A percentile compares a stretch with the other conserved stretches of the same genome.
Conservation (phyloP, 2,797 vertebrate genomes). For the Cuculus canorus region DNA sequence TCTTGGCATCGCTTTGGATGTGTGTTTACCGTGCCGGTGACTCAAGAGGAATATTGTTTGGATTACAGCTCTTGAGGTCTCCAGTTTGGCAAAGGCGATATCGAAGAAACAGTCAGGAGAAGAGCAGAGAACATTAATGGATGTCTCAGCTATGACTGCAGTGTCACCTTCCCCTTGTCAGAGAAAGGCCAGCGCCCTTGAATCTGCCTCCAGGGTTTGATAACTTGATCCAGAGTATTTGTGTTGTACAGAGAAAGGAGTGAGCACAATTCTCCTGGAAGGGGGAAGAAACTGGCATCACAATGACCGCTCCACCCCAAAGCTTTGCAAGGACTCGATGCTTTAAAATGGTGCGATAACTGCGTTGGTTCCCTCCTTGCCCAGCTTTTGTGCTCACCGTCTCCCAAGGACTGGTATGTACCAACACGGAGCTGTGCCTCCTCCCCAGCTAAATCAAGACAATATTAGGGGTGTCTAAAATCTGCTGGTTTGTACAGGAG, state of each 20-base stretch:
- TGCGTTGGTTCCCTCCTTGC: neutral
- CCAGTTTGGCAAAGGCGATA: neutral
- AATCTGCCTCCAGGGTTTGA: neutral
- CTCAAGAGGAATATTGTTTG: neutral
- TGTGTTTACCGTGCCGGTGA: neutral
- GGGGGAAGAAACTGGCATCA: neutral
- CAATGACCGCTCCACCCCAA: neutral
- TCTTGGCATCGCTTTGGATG: neutral
- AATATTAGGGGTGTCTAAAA: neutral
- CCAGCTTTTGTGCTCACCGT: neutral
- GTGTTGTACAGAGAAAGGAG: neutral
- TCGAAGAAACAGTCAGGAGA: neutral
- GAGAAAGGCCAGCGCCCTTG: neutral
- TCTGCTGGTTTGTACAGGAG: neutral
- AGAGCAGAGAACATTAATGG: neutral
- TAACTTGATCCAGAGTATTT: too few relatives aligned
- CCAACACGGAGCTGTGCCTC: fast-evolving
- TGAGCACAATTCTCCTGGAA: fast-evolving
- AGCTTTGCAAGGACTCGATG: neutral
- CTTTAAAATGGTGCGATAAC: neutral
- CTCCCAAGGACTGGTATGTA: neutral
- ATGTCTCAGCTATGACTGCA: neutral
- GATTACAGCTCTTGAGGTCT: neutral
- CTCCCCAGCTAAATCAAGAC: neutral
- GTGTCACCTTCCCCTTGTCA: neutral